Conservation (phyloP, 2,888 invertebrate species). For the Empis livida region DNA sequence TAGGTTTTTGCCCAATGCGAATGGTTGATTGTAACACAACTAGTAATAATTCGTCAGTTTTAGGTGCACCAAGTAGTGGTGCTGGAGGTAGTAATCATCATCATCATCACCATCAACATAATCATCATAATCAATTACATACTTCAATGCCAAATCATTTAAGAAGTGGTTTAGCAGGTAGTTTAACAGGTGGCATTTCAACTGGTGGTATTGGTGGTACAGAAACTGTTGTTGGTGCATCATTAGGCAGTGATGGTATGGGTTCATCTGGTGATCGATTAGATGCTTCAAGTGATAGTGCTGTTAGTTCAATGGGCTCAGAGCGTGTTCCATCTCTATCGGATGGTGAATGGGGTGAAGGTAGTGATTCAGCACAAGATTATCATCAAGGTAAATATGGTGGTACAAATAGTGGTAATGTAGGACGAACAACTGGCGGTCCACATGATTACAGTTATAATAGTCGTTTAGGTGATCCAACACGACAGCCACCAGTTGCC, state of each 20-base stretch:
- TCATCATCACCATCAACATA: background rate
- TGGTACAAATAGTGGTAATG: constrained; percentile 10
- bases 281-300: constrained; percentile 81
- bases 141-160: constrained; percentile 11
- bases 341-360: constrained; percentile 86
- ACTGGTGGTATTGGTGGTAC: constrained; percentile 25
- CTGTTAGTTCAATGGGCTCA: constrained; percentile 86
- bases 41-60: constrained; percentile 33
- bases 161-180: constrained; percentile 7
- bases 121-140: background rate
- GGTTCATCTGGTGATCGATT: constrained; percentile 44
- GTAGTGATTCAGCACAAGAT: constrained; percentile 74
- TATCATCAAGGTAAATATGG: constrained; percentile 44
- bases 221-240: constrained; percentile 8
- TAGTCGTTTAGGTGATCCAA: constrained; percentile 40
- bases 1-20: constrained; percentile 81
- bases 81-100: constrained; percentile 16
- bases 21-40: constrained; percentile 51
- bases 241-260: constrained; percentile 41
- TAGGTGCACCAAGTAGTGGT: constrained; percentile 23
- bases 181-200: constrained; percentile 13
- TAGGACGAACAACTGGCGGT: constrained; percentile 26
- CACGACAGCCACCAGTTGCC: constrained; percentile 52
- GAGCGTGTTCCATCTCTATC: constrained; percentile 79
- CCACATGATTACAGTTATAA: constrained; percentile 61